Evolutionary conservation across 2,113 vertebrate species (phyloP).

Genomic region (Paracanthobrama guichenoti): DNA sequence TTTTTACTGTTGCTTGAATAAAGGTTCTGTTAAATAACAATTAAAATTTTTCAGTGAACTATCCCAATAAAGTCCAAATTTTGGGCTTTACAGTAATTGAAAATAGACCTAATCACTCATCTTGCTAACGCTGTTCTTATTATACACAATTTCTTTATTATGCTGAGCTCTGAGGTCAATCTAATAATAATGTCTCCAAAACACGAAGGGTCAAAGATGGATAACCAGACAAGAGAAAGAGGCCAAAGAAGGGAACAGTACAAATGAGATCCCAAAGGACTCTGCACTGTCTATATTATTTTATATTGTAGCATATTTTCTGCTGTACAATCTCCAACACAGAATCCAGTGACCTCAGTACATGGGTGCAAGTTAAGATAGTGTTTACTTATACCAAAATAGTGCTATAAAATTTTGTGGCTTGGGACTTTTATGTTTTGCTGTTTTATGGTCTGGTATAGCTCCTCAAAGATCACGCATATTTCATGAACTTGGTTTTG

Average conservation of each 20-base stretch:
- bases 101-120: background rate
- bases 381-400: background rate
- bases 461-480: background rate
- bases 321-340: background rate
- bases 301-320: slow-evolving; percentile 8
- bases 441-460: background rate
- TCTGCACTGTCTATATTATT: slow-evolving; percentile 24
- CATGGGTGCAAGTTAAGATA: background rate
- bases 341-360: background rate
- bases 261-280: slow-evolving; percentile 43
- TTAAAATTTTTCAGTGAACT: background rate
- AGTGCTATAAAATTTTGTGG: background rate
- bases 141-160: slow-evolving; percentile 25
- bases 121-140: slow-evolving; percentile 3
- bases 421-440: background rate
- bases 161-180: background rate
- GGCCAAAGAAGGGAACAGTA: slow-evolving; percentile 28
- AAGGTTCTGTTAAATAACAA: background rate
- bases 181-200: slow-evolving; percentile 22
- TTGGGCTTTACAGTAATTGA: background rate
- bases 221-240: slow-evolving; percentile 30
- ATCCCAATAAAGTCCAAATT: background rate
- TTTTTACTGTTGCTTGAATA: too few relatives aligned
- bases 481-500: background rate
- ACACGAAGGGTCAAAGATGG: slow-evolving; percentile 24